Evolutionary conservation across 2,888 invertebrate species (phyloP).

Genomic region (Drepana falcataria): DNA sequence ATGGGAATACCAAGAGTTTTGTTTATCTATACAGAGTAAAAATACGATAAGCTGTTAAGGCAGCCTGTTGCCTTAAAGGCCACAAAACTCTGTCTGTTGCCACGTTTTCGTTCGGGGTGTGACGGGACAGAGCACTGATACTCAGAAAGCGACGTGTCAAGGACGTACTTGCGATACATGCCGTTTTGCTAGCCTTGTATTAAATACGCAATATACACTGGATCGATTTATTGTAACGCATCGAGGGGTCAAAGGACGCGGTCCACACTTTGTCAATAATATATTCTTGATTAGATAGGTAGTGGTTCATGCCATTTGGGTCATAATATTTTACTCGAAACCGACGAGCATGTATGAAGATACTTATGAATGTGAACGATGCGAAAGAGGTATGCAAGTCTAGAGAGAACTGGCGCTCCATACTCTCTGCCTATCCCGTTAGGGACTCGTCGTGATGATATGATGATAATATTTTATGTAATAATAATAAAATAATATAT

Average conservation of each 20-base stretch:
- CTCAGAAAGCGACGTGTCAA: conserved; percentile 33
- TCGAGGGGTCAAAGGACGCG: neutral
- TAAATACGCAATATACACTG: neutral
- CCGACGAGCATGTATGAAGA: no score
- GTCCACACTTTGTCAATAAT: neutral
- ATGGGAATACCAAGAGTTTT: conserved; percentile 18
- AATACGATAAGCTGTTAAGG: conserved; percentile 25
- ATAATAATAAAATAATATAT: no score
- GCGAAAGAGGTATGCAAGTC: no score
- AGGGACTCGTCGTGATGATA: no score
- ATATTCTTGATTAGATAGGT: neutral
- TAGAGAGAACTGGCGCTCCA: no score
- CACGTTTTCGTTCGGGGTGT: conserved; percentile 39
- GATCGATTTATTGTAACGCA: neutral
- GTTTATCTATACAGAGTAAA: conserved; percentile 1
- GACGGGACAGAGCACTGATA: conserved; percentile 30
- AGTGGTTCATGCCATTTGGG: no score
- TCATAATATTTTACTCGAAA: no score
- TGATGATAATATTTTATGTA: no score
- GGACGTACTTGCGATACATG: conserved; percentile 21
- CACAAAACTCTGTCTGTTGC: conserved; percentile 51
- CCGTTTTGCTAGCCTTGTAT: neutral
- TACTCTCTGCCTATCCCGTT: no score
- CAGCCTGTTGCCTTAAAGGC: conserved; percentile 63
- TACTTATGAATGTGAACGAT: no score